phyloP scores from a whole-genome alignment of 2,113 vertebrate genomes.

The Heterocephalus glaber region DNA sequence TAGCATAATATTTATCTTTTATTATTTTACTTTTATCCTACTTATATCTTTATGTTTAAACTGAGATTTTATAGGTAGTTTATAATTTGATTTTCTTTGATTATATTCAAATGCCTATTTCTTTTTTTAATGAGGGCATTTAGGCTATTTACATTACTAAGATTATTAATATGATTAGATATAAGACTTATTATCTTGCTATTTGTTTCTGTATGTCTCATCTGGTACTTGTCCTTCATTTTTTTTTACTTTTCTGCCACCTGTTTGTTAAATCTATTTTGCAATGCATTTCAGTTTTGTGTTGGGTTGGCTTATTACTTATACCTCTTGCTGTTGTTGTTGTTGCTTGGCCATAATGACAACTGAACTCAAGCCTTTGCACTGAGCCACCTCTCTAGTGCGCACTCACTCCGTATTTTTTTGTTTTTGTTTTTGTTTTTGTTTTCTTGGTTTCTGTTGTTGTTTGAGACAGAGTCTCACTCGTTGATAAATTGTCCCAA shows the following conservation, averaged over 20 bases:
- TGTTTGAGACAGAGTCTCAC: neutral
- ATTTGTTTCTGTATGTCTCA: neutral
- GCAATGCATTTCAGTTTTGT: neutral
- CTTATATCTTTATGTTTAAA: neutral
- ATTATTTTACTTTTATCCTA: neutral
- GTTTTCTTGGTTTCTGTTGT: neutral
- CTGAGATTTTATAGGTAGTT: neutral
- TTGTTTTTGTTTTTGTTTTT: neutral
- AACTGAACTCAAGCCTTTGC: neutral
- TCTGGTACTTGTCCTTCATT: neutral
- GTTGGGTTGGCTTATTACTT: neutral
- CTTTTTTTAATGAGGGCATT: neutral
- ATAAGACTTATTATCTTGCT: neutral
- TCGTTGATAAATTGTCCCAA: neutral
- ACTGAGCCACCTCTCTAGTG: neutral
- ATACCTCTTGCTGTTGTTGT: neutral
- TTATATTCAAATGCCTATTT: neutral
- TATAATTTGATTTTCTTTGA: neutral
- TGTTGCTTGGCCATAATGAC: neutral
- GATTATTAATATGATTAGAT: neutral
- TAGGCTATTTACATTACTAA: neutral
- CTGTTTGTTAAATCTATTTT: neutral
- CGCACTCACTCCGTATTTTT: neutral
- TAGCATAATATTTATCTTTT: neutral
- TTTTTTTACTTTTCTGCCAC: neutral